Base-by-base conservation (phyloP, 2,888 invertebrate genomes). In the Orthosia incerta region DNA sequence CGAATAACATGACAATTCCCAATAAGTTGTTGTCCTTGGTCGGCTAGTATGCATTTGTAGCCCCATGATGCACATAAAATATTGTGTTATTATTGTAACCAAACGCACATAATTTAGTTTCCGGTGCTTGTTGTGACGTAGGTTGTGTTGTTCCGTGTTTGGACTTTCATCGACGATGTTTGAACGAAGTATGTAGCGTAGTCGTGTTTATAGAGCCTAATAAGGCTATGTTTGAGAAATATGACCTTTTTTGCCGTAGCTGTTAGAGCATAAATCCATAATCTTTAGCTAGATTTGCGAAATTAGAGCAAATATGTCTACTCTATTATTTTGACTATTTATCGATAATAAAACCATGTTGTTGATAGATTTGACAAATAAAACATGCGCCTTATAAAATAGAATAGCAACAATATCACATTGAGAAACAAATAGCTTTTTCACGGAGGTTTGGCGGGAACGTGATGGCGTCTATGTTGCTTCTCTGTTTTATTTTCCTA, bases 61-160 rank as follows among this genome's bases (percentile, higher is more conserved):
- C 78, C 78, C 76, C 85, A 85, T 86, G 77, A 60, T 69, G 48
- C 48, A 65, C 46, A 67, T 51, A 74, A 68, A n/a, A 26, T 61
- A 56, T 51, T 80, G 65, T 76, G 61, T 85, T 85, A 71, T 83
- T 69, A 62, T 62, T 79, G 73, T 77, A 87, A 86, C 74, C 79
- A 86, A 89, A 88, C 88, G 88, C 90, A 91, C 90, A 91, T 86
- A 75, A 82, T 87, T 88, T 88, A 84, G 74, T 90, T 90, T 86
- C 89, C 82, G 90, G 91, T 92, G 91, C 91, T 93, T 92, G 83
- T 88, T 87, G 87, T 90, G 86, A 92, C 68, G 80, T 91, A 85
- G 92, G 93, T 94, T 94, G 93, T 94, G 91, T 92, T 90, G 68
- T 78, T 79, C 68, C 68, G 79, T 73, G 73, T 82, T 86, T 85